Conservation (phyloP, 2,113 vertebrate genomes). For the Tupaia tana region DNA sequence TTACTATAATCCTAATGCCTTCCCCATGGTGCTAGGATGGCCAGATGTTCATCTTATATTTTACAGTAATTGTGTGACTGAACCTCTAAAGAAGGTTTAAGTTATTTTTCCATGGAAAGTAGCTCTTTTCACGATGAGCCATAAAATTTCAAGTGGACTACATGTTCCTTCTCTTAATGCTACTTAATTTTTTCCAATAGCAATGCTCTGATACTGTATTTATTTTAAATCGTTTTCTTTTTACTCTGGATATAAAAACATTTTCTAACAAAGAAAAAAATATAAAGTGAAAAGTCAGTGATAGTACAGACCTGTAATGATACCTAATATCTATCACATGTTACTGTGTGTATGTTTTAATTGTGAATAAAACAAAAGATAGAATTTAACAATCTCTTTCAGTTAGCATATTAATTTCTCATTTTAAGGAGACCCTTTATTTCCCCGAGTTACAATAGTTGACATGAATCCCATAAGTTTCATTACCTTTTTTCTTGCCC, state of each 20-base stretch:
- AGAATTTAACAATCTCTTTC: constrained; percentile 73
- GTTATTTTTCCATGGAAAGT: constrained; percentile 52
- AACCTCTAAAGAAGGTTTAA: constrained; percentile 52
- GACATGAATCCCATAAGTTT: constrained; percentile 84
- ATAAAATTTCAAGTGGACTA: constrained; percentile 51
- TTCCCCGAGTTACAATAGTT: constrained; percentile 74
- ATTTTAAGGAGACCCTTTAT: constrained; percentile 59
- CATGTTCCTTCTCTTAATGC: background rate
- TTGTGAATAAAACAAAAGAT: constrained; percentile 77
- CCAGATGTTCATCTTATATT: constrained; percentile 64
- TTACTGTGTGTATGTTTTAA: constrained; percentile 65
- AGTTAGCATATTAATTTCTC: constrained; percentile 79
- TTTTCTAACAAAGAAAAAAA: constrained; percentile 60
- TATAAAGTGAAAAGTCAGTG: constrained; percentile 72
- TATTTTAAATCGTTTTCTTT: constrained; percentile 56
- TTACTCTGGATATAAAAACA: background rate
- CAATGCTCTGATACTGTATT: constrained; percentile 10
- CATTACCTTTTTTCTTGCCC: constrained; percentile 76
- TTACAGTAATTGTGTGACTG: constrained; percentile 60
- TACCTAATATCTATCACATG: constrained; percentile 77
- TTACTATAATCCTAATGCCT: constrained; percentile 57
- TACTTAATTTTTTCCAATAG: constrained; percentile 35
- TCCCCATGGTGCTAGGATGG: constrained; percentile 40
- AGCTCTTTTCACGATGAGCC: constrained; percentile 21
- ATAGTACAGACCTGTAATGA: constrained; percentile 62